Base-by-base conservation (phyloP, 2,797 vertebrate genomes). In the Sebastiscus tertius region DNA sequence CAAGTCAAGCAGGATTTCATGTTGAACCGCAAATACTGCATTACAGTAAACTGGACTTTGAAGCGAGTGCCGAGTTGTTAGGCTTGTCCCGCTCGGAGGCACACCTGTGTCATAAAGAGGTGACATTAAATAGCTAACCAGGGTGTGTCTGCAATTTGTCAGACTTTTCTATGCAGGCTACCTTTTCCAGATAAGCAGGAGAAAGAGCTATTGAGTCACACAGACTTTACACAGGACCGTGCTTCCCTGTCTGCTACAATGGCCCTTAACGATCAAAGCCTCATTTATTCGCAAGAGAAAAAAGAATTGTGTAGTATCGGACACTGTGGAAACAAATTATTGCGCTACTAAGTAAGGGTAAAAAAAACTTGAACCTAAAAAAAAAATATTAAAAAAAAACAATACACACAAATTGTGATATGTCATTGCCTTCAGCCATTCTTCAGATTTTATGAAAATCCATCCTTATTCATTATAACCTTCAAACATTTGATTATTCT, bases 81-180 rank as follows among this genome's bases (percentile, higher is more conserved):
- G n/a, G 46, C 24, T n/a, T 55, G 8, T 34, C n/a, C 31, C 16
- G 13, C 10, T 39, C 33, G 59, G 54, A 72, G 24, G 46, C 49
- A 75, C 80, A 80, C 27, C 75, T 83, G 39, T 62, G 26, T 73
- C 52, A 82, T 31, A 84, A 75, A 75, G 36, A 76, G 20, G 26
- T 72, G 54, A 68, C 31, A 20, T 59, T 76, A 18, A 85, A 56
- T 69, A 33, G 55, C 5, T 81, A 87, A 85, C 68, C 26, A 79
- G 55, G 67, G 75, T 72, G 64, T 73, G 77, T 49, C 70, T 9
- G 39, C 12, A 22, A 36, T 77, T 58, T 52, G 14, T 56, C 46
- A 42, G 11, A 62, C 13, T 20, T 69, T 72, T 33, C 16, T 20
- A 22, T 59, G 7, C 12, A 4, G 8, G 64, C 14, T 24, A 63